Evolutionary conservation across 2,888 invertebrate genomes (phyloP).

Genomic region (Dendrolimus pini): DNA sequence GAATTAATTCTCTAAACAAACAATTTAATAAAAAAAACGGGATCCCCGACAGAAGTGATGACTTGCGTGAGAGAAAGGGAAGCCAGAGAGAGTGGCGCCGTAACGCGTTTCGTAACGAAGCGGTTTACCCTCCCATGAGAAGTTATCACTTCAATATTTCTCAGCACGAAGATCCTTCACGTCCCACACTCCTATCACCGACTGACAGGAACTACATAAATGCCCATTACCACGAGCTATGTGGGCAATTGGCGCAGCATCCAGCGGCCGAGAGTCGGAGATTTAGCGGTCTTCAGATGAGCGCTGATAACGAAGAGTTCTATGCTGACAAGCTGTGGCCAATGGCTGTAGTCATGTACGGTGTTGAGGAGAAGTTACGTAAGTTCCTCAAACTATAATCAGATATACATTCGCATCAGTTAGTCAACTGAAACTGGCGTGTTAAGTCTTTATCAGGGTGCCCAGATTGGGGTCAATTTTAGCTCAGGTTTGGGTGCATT

Average conservation of each 20-base stretch:
- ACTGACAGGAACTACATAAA: slow-evolving; percentile 51
- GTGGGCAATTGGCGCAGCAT: slow-evolving; percentile 22
- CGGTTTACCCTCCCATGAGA: no score
- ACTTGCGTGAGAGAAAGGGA: no score
- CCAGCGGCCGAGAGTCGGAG: slow-evolving; percentile 6
- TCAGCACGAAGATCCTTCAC: slow-evolving; percentile 19
- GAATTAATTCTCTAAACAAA: no score
- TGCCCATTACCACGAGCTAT: slow-evolving; percentile 41
- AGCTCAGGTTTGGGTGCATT: no score
- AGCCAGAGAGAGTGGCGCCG: no score
- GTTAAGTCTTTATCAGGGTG: no score
- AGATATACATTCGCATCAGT: no score
- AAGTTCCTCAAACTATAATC: slow-evolving; percentile 12
- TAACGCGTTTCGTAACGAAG: no score
- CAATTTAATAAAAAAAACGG: no score
- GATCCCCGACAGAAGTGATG: no score
- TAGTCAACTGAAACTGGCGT: no score
- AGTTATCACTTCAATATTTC: not conserved
- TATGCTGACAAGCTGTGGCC: slow-evolving; percentile 49
- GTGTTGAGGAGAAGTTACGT: slow-evolving; percentile 26
- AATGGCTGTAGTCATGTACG: slow-evolving; percentile 45
- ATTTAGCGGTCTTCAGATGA: slow-evolving; percentile 13
- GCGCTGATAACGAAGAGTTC: slow-evolving; percentile 22
- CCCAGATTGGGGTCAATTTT: no score
- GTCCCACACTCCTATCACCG: slow-evolving; percentile 19